phyloP scores from a whole-genome alignment of 2,797 vertebrate genomes.

The Pachyuromys duprasi region DNA sequence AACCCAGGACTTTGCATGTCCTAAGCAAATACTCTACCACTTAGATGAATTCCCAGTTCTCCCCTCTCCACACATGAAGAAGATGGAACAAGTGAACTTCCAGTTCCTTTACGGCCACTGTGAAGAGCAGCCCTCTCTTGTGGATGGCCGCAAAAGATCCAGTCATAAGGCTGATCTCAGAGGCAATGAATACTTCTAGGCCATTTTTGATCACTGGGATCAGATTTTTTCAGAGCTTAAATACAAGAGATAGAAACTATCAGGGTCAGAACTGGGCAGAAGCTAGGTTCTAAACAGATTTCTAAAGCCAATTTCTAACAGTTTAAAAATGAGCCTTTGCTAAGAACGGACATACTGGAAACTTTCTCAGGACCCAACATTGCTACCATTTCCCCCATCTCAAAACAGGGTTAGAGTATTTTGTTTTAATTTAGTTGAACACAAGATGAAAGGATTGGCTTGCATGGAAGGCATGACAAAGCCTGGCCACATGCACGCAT shows the following conservation, averaged over 20 bases:
- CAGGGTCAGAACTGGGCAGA: background rate
- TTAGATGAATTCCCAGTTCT: background rate
- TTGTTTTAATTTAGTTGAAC: background rate
- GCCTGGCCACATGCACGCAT: too few species aligned
- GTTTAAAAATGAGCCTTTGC: fast-evolving
- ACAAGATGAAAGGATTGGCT: background rate
- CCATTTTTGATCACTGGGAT: background rate
- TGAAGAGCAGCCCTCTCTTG: background rate
- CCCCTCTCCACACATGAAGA: background rate
- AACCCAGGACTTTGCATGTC: background rate
- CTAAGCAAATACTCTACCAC: background rate
- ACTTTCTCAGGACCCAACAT: background rate
- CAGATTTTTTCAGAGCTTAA: background rate
- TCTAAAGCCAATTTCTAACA: background rate
- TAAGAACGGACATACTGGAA: background rate
- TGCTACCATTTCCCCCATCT: background rate
- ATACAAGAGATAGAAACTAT: background rate
- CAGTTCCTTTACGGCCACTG: background rate
- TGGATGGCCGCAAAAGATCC: background rate
- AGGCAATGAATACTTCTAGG: background rate
- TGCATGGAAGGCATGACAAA: background rate
- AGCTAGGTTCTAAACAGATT: background rate
- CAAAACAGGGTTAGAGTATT: background rate
- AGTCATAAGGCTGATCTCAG: background rate
- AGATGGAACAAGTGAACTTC: background rate